These are phyloP conservation scores for Sphenodon punctatus DNA, from an alignment of 2,797 vertebrate genomes.

Conservation along the genomic window DNA sequence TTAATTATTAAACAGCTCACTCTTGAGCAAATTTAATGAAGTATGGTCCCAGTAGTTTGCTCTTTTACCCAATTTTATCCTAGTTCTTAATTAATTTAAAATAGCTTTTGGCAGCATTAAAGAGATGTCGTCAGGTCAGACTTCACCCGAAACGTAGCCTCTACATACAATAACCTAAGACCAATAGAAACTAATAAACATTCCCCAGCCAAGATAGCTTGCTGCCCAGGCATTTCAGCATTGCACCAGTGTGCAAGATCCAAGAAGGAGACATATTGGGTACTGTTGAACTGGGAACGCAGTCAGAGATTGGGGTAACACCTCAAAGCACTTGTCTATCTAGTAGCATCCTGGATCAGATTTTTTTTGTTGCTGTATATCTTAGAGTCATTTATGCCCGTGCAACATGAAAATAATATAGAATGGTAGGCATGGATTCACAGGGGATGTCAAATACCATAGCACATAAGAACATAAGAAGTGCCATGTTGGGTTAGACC, in stretches of 20 bases:
- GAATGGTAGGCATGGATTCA: background rate
- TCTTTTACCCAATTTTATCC: constrained; percentile 43
- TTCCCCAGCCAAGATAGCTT: too few relatives aligned
- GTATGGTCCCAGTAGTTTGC: constrained; percentile 49
- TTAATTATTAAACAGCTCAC: constrained; percentile 72
- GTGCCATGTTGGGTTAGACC: too few relatives aligned
- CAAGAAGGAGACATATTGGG: background rate
- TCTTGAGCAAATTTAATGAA: constrained; percentile 60
- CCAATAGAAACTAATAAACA: constrained; percentile 31
- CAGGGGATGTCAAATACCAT: background rate
- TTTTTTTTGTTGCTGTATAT: background rate
- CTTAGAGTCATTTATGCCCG: background rate
- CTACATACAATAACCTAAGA: constrained; percentile 14
- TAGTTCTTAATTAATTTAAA: constrained; percentile 64
- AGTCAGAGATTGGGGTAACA: background rate
- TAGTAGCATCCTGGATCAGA: background rate
- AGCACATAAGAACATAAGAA: too few relatives aligned
- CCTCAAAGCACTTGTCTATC: background rate
- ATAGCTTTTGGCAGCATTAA: constrained; percentile 35
- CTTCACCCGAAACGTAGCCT: constrained; percentile 48
- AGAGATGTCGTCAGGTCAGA: constrained; percentile 40
- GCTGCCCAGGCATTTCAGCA: background rate
- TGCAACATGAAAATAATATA: background rate
- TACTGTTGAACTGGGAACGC: background rate
- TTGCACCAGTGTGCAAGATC: background rate